Evolutionary conservation across 2,888 invertebrate species (phyloP), one percentile per base, ranked within the genome.

Genomic region (Caenorhabditis sp.): DNA sequence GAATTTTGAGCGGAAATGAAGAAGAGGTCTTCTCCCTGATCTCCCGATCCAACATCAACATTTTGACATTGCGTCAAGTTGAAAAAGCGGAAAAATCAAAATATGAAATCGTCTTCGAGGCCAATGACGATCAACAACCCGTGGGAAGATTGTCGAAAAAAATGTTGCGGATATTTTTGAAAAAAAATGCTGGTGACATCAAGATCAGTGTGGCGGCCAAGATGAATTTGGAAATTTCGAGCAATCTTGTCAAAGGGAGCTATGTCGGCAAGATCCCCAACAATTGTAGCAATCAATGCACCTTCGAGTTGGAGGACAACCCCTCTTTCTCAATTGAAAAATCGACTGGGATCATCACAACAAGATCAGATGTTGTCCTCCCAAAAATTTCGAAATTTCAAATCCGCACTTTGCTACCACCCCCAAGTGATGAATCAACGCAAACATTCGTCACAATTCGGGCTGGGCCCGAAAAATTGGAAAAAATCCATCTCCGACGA

Each of bases 31-130:
- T 72, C 53, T 53, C 61, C 3, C 43, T 72, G 12, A 68, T 72
- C 8, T 62, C 64, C 5, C 61, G 72, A 31, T 64, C 61, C 53
- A 61, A 67, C 24, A 68, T 72, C 53, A 57, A 72, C 36, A 72
- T 72, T 62, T 58, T 72, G 1, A 65, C 65, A 2, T 43, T 72
- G n/a, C 63, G 63, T 58, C 59, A 58, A 19, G 49, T 58, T 23
- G 71, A 67, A 26, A 27, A 51, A 5, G 66, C 71, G 2, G 24
- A 59, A 53, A 57, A 60, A 55, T 66, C 63, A 12, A 27, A 58
- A 26, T 71, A 71, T 36, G 43, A 6, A 3, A 4, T 71, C n/a
- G 31, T 54, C 12, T 71, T 71, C 23, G 43, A 17, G 6, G 71
- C 66, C 2, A 61, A 55, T 24, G 71, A 71, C 57, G 66, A 43